Evolutionary conservation across 2,113 vertebrate genomes (phyloP), one percentile per base, ranked within the genome.

Genomic region (Trichechus manatus): DNA sequence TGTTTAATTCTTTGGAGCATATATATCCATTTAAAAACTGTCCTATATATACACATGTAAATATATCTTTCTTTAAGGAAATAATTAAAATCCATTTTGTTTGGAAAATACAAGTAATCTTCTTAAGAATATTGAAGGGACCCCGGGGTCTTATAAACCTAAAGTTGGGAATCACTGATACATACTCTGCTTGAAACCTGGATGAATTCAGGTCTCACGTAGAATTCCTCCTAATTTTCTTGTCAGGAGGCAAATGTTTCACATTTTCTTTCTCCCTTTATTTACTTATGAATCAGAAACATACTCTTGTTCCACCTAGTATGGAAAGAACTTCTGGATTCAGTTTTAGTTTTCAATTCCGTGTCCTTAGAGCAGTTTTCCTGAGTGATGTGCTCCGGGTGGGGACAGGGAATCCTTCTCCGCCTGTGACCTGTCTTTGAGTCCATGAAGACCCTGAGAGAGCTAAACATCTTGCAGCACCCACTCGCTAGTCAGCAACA

Each of bases 101-200:
- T 91, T 89, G 39, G 64, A 96, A 92, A 94, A 91, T 59, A 72
- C 2, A 93, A 94, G 77, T 64, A 94, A 91, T 91, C 44, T 53
- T 91, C 39, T 89, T 80, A 80, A 91, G 89, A 85, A 93, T 78
- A 56, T 36, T 74, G 80, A 84, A 93, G 94, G 96, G 81, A 95
- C 47, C 36, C 59, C 11, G 3, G 84, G 92, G 93, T 97, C 96
- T 98, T 95, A 91, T 0, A 96, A 86, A 95, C 77, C 78, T 96
- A 93, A 97, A 96, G 91, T 95, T 97, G 95, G 96, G 93, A 97
- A 98, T 98, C 98, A 98, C 97, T 97, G 97, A 95, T 96, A 66
- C 1, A 56, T 66, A 42, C 50, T 90, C 47, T 66, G 72, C 92
- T 97, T 87, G 85, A 89, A 94, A 96, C 87, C 70, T 94, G 59